phyloP scores from a whole-genome alignment of 2,888 invertebrate species.

The Julus scanicus region DNA sequence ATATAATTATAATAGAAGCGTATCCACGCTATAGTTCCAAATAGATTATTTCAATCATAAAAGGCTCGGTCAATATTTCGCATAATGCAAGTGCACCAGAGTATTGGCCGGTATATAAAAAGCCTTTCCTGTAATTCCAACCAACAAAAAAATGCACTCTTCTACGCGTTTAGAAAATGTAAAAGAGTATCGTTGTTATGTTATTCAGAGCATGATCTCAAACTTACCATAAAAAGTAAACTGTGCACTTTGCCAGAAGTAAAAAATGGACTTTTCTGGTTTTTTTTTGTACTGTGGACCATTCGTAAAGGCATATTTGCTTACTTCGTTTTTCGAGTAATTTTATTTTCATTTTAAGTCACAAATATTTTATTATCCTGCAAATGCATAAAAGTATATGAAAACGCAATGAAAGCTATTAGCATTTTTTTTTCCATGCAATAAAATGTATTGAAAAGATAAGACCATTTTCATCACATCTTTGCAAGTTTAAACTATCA shows the following conservation, averaged over 20 bases:
- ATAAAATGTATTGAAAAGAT: not conserved
- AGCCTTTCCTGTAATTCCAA: not conserved
- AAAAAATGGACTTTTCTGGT: not conserved
- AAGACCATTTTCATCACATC: no score
- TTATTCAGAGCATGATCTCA: conserved; percentile 25
- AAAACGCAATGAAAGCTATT: no score
- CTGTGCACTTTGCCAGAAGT: not conserved
- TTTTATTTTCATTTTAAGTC: not conserved
- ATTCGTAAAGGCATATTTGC: conserved; percentile 17
- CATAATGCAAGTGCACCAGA: conserved; percentile 24
- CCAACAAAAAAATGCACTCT: not conserved
- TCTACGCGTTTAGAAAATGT: conserved; percentile 27
- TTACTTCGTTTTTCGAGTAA: not conserved
- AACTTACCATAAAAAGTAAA: conserved; percentile 27
- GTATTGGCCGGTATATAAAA: not conserved
- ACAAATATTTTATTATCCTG: not conserved
- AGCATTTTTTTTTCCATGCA: not conserved
- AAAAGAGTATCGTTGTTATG: conserved; percentile 21
- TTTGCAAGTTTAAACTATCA: no score
- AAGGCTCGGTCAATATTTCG: not conserved
- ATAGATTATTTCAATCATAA: not conserved
- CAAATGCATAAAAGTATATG: not conserved
- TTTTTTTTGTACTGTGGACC: not conserved
- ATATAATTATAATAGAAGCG: not conserved
- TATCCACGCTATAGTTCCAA: not conserved